phyloP scores from a whole-genome alignment of 2,797 vertebrate genomes.

The Galago senegalensis region DNA sequence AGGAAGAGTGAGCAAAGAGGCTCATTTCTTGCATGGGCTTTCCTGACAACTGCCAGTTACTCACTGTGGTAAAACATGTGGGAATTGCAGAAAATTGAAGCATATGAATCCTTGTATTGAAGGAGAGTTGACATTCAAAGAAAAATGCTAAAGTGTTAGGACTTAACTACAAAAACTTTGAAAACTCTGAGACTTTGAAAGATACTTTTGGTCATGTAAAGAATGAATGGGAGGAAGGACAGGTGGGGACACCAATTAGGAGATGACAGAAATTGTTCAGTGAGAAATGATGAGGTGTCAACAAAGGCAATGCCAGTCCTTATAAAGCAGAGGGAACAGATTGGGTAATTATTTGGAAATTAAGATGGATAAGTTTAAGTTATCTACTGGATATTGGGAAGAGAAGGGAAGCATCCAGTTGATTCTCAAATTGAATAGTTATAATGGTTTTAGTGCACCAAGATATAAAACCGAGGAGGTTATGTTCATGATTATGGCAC shows the following conservation, averaged over 20 bases:
- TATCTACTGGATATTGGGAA: neutral
- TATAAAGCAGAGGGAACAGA: neutral
- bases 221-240: neutral
- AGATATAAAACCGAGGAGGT: neutral
- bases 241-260: neutral
- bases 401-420: neutral
- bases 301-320: neutral
- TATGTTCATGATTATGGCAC: neutral
- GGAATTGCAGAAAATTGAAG: neutral
- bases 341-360: slow-evolving; percentile 38
- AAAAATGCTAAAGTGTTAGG: neutral
- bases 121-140: neutral
- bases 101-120: neutral
- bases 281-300: neutral
- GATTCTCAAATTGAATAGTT: neutral
- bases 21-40: fast-evolving
- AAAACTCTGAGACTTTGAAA: neutral
- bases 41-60: neutral
- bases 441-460: neutral
- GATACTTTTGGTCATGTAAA: neutral
- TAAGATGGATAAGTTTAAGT: neutral
- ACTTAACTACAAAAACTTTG: neutral
- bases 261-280: neutral
- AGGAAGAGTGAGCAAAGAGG: neutral
- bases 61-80: neutral